Conservation (phyloP, 2,113 vertebrate species). For the Poecilia latipinna region DNA sequence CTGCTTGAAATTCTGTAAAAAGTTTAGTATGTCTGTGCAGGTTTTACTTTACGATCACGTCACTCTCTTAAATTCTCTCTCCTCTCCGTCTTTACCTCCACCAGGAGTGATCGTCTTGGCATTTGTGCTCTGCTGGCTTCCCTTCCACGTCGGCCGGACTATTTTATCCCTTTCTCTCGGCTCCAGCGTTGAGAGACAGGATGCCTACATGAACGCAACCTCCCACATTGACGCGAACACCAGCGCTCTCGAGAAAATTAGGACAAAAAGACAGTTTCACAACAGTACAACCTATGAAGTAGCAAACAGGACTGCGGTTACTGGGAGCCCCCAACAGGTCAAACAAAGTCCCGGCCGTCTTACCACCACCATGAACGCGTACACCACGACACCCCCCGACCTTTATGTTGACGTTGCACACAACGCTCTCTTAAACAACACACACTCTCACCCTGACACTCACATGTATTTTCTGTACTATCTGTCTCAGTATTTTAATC, state of each 20-base stretch:
- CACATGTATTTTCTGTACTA: constrained; percentile 68
- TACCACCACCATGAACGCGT: not conserved
- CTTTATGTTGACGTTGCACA: not conserved
- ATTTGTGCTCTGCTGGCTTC: constrained; percentile 83
- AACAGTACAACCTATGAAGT: not conserved
- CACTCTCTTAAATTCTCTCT: not conserved
- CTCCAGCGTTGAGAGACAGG: constrained; percentile 32
- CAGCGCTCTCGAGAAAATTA: not conserved
- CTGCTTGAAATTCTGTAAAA: not conserved
- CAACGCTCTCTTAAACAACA: constrained; percentile 2
- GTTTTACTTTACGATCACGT: not conserved
- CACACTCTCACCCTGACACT: constrained; percentile 15
- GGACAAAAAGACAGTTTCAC: not conserved
- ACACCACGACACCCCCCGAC: not conserved
- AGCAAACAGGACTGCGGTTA: not conserved
- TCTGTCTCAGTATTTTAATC: constrained; percentile 82
- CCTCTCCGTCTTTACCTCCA: not conserved
- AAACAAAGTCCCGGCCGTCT: not conserved
- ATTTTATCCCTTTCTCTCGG: constrained; percentile 75
- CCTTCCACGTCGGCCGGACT: constrained; percentile 82
- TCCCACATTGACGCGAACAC: not conserved
- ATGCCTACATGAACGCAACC: constrained; percentile 10
- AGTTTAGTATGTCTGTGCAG: not conserved
- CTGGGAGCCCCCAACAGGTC: too few relatives aligned
- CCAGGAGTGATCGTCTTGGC: constrained; percentile 82